These are phyloP conservation scores for Aphis craccivora DNA, from an alignment of 1,140 invertebrate species.

Conservation along the genomic window DNA sequence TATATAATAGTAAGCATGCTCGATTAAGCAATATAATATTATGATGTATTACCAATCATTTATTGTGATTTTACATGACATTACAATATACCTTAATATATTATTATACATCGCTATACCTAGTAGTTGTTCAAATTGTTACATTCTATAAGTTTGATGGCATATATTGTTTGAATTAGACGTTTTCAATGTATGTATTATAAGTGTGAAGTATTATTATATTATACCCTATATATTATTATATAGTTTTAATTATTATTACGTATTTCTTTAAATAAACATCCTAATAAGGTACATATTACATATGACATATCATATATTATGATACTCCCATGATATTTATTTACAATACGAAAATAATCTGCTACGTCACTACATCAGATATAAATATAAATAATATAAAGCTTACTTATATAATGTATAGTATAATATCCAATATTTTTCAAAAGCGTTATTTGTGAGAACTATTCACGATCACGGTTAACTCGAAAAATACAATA, in stretches of 20 bases:
- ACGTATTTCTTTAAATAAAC: neutral
- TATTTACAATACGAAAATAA: neutral
- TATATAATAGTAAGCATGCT: neutral
- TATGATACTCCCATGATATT: neutral
- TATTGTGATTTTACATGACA: slow-evolving; percentile 3
- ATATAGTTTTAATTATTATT: slow-evolving; percentile 1
- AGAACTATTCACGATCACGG: neutral
- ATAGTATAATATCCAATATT: neutral
- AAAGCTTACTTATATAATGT: neutral
- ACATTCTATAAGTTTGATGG: neutral
- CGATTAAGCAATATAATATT: neutral
- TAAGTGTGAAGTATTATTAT: slow-evolving; percentile 50
- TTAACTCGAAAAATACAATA: neutral
- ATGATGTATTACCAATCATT: neutral
- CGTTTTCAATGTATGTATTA: neutral
- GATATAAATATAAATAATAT: neutral
- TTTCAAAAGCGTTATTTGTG: neutral
- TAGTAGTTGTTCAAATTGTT: slow-evolving; percentile 21
- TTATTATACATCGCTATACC: neutral
- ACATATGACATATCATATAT: neutral
- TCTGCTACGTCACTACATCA: neutral
- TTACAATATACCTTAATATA: neutral
- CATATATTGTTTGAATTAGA: slow-evolving; percentile 33
- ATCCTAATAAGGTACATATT: neutral
- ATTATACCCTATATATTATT: slow-evolving; percentile 35